Percentiles rank a stretch among this genome's conserved stretches.
These are phyloP conservation scores for Platichthys stellatus DNA, from an alignment of 2,113 vertebrate genomes.

Conservation along the genomic window DNA sequence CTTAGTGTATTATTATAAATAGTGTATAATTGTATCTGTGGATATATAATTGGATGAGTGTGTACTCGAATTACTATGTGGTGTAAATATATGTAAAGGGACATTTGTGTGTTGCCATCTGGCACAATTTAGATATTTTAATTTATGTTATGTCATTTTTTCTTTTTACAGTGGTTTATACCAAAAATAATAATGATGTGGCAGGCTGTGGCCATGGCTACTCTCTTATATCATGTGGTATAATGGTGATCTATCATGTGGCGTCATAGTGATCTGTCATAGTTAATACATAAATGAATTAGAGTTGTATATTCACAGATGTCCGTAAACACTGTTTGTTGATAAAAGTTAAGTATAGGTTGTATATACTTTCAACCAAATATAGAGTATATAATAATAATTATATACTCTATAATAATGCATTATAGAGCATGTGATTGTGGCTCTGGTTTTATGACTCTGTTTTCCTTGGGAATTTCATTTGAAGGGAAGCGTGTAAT, in stretches of 20 bases:
- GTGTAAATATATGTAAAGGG: not conserved
- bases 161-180: not conserved
- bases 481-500: constrained; percentile 10
- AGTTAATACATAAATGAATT: not conserved
- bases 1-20: not conserved
- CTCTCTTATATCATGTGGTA: constrained; percentile 14
- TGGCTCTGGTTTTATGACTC: not conserved
- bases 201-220: not conserved
- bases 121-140: too few relatives aligned
- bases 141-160: not conserved
- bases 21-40: not conserved
- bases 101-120: too few relatives aligned
- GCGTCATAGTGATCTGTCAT: not conserved
- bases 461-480: not conserved
- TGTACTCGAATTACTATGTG: too few relatives aligned
- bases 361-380: not conserved
- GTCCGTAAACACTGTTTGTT: not conserved
- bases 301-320: not conserved
- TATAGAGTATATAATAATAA: not conserved
- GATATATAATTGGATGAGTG: too few relatives aligned
- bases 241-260: constrained; percentile 11
- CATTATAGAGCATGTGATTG: not conserved
- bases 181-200: not conserved
- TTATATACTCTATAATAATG: too few relatives aligned
- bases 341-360: not conserved